Evolutionary conservation across 2,888 invertebrate species (phyloP).

Genomic region (Ashinkailepas kermadecensis): DNA sequence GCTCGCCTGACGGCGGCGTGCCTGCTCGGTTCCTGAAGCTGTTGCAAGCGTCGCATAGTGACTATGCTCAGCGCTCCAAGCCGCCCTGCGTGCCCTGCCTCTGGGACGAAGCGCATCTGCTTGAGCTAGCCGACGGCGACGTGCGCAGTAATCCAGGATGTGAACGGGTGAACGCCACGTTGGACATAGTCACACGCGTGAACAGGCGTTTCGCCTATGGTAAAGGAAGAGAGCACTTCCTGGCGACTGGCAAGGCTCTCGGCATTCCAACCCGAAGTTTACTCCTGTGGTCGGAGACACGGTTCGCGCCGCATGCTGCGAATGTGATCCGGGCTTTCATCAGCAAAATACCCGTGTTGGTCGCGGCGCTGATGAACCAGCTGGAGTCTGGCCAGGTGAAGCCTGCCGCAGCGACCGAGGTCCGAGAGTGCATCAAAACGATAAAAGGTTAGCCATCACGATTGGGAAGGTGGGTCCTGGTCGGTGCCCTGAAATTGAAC

Average conservation of each 20-base stretch:
- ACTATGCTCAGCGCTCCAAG: background rate
- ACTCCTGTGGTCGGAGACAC: background rate
- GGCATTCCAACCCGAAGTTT: background rate
- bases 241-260: background rate
- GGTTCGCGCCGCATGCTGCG: conserved; percentile 2
- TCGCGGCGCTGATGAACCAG: background rate
- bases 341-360: background rate
- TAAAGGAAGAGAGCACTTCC: background rate
- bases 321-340: background rate
- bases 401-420: background rate
- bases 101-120: background rate
- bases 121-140: background rate
- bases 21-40: background rate
- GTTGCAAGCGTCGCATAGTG: background rate
- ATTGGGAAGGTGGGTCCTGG: too few relatives aligned
- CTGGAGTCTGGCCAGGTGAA: background rate
- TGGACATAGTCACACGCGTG: background rate
- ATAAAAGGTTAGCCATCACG: background rate
- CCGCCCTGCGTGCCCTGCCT: background rate
- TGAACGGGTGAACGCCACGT: background rate
- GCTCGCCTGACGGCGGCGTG: background rate
- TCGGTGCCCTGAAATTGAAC: too few relatives aligned
- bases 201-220: background rate
- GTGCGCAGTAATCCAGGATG: background rate
- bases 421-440: background rate